phyloP scores from a whole-genome alignment of 2,888 invertebrate genomes.

The Molorchus minor region DNA sequence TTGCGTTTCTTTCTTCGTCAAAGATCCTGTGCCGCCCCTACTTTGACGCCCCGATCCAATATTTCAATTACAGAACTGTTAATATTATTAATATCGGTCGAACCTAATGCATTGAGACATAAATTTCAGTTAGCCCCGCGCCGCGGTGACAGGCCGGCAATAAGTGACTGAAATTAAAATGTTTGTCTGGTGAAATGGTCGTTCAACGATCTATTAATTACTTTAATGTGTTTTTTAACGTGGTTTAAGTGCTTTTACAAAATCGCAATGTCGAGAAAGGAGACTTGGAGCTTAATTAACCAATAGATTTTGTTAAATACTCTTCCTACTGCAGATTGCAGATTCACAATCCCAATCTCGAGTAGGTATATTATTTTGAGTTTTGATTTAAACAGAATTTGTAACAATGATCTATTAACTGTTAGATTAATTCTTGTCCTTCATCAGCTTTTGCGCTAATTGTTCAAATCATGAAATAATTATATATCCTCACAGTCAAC shows the following conservation, averaged over 20 bases:
- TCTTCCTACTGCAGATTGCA: too few relatives aligned
- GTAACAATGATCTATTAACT: too few relatives aligned
- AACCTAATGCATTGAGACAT: slow-evolving; percentile 19
- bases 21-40: slow-evolving; percentile 20
- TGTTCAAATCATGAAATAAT: too few relatives aligned
- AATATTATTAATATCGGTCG: slow-evolving; percentile 26
- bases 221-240: background rate
- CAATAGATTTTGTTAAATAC: too few relatives aligned
- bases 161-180: slow-evolving; percentile 3
- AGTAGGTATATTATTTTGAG: too few relatives aligned
- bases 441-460: too few relatives aligned
- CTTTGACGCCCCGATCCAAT: slow-evolving; percentile 20
- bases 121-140: slow-evolving; percentile 5
- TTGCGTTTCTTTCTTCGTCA: slow-evolving; percentile 25
- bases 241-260: background rate
- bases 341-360: too few relatives aligned
- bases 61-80: slow-evolving; percentile 25
- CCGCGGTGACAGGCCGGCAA: background rate
- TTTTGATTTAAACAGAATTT: too few relatives aligned
- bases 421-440: too few relatives aligned
- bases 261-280: too few relatives aligned
- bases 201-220: background rate
- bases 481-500: too few relatives aligned
- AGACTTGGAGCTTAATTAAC: too few relatives aligned
- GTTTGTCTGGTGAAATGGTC: background rate